These are phyloP conservation scores for Ondatra zibethicus DNA, from an alignment of 2,113 vertebrate genomes.

Conservation along the genomic window DNA sequence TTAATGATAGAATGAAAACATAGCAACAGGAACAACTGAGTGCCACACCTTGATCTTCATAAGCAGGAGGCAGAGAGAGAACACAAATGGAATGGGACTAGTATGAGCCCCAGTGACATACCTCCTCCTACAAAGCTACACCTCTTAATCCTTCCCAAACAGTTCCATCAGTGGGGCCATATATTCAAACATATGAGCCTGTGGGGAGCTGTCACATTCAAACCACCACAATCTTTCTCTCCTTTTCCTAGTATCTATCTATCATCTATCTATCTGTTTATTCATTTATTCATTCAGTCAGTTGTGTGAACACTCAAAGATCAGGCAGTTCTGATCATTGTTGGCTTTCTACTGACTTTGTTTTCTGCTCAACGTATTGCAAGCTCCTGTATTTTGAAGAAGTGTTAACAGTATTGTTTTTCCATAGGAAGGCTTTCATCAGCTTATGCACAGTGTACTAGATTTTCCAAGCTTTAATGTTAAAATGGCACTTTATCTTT, in stretches of 20 bases:
- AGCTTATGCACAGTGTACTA: not conserved
- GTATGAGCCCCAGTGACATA: not conserved
- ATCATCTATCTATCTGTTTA: not conserved
- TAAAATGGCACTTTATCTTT: slow-evolving; percentile 38
- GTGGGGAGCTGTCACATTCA: not conserved
- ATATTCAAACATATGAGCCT: not conserved
- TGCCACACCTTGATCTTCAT: not conserved
- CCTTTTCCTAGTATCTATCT: not conserved
- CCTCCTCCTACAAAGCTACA: not conserved
- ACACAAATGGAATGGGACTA: not conserved
- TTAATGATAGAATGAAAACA: not conserved
- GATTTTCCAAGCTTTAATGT: slow-evolving; percentile 37
- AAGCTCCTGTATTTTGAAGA: slow-evolving; percentile 39
- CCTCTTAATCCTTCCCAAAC: not conserved
- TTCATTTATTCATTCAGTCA: not conserved
- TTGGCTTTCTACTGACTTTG: not conserved
- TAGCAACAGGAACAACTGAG: not conserved
- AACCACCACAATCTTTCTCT: not conserved
- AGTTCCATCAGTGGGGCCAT: not conserved
- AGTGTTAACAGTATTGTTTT: slow-evolving; percentile 48
- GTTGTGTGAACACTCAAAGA: not conserved
- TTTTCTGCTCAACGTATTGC: slow-evolving; percentile 10
- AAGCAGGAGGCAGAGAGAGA: not conserved
- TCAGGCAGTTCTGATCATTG: slow-evolving; percentile 39
- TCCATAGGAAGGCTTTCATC: slow-evolving; percentile 36